Conservation (phyloP, 2,888 invertebrate genomes). For the Anthophora plumipes region DNA sequence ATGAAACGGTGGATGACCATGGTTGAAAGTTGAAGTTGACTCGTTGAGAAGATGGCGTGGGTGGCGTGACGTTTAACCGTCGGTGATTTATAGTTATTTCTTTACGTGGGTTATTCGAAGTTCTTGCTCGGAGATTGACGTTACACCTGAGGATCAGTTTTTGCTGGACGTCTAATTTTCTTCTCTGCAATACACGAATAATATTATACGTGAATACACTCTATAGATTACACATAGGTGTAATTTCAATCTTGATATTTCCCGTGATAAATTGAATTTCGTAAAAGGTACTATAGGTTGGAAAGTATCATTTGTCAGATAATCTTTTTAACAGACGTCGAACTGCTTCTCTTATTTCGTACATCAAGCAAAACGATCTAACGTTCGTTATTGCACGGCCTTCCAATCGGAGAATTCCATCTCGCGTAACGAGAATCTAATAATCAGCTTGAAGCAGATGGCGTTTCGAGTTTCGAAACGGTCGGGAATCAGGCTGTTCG, state of each 20-base stretch:
- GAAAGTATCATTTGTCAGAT: background rate
- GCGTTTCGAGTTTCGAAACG: constrained; percentile 47
- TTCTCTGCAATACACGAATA: too few species aligned
- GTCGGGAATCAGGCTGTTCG: constrained; percentile 27
- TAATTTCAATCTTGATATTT: too few species aligned
- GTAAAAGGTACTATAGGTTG: background rate
- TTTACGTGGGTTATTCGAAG: too few species aligned
- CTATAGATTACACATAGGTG: too few species aligned
- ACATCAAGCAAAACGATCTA: background rate
- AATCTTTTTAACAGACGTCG: too few species aligned
- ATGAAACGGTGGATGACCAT: background rate
- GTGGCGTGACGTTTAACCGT: background rate
- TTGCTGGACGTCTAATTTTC: too few species aligned
- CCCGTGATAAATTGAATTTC: background rate
- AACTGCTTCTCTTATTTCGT: too few species aligned
- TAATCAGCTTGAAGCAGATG: constrained; percentile 50
- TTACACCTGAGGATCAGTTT: background rate
- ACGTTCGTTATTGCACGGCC: background rate
- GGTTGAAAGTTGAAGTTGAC: background rate
- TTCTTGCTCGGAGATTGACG: too few species aligned
- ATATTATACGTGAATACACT: too few species aligned
- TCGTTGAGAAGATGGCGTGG: background rate
- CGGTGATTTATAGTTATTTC: background rate
- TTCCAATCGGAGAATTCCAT: constrained; percentile 3
- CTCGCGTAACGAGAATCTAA: constrained; percentile 48